Percentiles rank a stretch among this genome's conserved stretches.
Evolutionary conservation across 1,140 invertebrate species (phyloP).

Genomic region (Brachionus angularis): DNA sequence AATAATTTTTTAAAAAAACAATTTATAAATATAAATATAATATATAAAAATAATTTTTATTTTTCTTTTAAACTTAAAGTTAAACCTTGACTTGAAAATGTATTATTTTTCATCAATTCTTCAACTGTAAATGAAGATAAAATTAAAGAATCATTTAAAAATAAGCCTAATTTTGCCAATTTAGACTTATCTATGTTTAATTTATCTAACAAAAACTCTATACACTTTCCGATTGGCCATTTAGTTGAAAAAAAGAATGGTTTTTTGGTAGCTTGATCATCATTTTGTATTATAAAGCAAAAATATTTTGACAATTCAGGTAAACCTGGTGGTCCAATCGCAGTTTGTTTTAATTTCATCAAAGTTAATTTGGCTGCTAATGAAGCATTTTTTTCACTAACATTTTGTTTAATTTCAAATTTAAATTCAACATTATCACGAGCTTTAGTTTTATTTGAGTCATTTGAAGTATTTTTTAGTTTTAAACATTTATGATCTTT

Average conservation of each 20-base stretch:
- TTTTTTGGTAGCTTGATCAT: not conserved
- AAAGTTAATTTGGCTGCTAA: slow-evolving; percentile 20
- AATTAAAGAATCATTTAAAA: not conserved
- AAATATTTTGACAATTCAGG: not conserved
- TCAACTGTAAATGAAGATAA: not conserved
- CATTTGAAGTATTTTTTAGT: not conserved
- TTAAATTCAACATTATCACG: not conserved
- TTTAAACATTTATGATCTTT: slow-evolving; percentile 14
- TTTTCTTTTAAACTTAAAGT: not conserved
- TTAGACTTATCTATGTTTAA: slow-evolving; percentile 26
- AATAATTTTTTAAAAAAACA: too few species aligned
- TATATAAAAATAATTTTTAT: slow-evolving; percentile 1
- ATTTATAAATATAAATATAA: not conserved
- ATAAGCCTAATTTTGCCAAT: slow-evolving; percentile 3
- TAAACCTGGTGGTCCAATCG: slow-evolving; percentile 17
- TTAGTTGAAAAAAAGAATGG: slow-evolving; percentile 29
- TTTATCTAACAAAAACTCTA: slow-evolving; percentile 26
- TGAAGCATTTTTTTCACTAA: slow-evolving; percentile 30
- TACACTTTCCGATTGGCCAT: slow-evolving; percentile 26
- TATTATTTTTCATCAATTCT: slow-evolving; percentile 5
- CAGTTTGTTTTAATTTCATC: slow-evolving; percentile 40
- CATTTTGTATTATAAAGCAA: slow-evolving; percentile 28
- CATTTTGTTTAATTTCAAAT: slow-evolving; percentile 8
- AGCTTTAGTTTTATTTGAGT: not conserved
- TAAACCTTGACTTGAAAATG: not conserved